These are phyloP conservation scores for Neogale vison DNA, from an alignment of 2,113 vertebrate species.

Conservation along the genomic window DNA sequence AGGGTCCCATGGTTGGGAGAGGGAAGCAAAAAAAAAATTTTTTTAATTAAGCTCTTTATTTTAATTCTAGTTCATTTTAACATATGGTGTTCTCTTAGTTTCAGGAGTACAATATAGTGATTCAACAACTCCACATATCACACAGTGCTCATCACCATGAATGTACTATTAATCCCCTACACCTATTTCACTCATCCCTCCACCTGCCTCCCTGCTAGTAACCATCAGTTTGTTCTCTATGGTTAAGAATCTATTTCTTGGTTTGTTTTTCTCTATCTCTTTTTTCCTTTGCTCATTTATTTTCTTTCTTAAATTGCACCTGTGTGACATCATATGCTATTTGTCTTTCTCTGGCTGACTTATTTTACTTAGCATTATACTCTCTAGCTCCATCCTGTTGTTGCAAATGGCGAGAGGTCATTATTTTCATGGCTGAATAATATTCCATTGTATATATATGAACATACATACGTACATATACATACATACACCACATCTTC, in stretches of 20 bases:
- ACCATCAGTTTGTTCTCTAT: neutral
- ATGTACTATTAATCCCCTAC: neutral
- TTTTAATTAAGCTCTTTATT: neutral
- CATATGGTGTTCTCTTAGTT: neutral
- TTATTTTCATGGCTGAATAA: neutral
- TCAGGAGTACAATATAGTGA: neutral
- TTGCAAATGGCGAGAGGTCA: neutral
- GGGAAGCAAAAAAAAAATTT: neutral
- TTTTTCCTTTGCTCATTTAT: neutral
- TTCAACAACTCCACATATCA: neutral
- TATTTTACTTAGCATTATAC: neutral
- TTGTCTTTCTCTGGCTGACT: neutral
- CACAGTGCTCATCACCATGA: neutral
- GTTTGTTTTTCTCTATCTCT: neutral
- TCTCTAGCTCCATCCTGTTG: neutral
- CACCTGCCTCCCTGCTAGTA: neutral
- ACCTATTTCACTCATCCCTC: neutral
- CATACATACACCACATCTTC: neutral
- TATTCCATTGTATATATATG: neutral
- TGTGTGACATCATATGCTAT: neutral
- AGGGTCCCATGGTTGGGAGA: neutral
- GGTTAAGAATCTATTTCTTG: neutral
- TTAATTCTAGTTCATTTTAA: neutral
- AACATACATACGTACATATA: neutral
- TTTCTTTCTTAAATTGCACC: neutral